A percentile compares a stretch with the other conserved stretches of the same genome.
These are phyloP conservation scores for Capitella teleta DNA, from an alignment of 1,140 invertebrate genomes.

Conservation along the genomic window DNA sequence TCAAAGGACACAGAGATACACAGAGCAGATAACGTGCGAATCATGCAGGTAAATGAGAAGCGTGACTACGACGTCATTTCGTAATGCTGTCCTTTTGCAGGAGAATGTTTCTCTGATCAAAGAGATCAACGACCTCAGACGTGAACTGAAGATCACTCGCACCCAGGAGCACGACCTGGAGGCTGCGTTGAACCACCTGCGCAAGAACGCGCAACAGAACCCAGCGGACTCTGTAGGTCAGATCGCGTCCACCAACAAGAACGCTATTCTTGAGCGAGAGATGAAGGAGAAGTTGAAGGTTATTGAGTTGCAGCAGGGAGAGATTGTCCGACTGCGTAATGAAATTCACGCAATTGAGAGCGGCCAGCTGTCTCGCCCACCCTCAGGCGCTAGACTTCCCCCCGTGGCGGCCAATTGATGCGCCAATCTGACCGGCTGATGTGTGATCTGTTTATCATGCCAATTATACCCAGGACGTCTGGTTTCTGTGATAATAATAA, in stretches of 20 bases:
- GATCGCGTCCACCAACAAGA: conserved; percentile 48
- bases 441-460: background rate
- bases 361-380: conserved; percentile 12
- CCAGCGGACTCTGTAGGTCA: conserved; percentile 49
- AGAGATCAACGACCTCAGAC: conserved; percentile 61
- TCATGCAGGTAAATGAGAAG: conserved; percentile 43
- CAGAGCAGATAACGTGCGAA: conserved; percentile 42
- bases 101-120: conserved; percentile 63
- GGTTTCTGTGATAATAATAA: too few relatives aligned
- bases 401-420: conserved; percentile 14
- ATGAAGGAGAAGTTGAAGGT: conserved; percentile 45
- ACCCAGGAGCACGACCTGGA: conserved; percentile 57
- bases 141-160: conserved; percentile 54
- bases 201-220: conserved; percentile 42
- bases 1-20: conserved; percentile 41
- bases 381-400: conserved; percentile 20
- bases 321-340: conserved; percentile 32
- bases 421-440: background rate
- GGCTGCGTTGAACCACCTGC: conserved; percentile 50
- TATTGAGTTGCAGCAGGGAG: conserved; percentile 36
- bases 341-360: conserved; percentile 25
- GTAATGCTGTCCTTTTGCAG: too few relatives aligned
- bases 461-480: too few relatives aligned
- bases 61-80: background rate
- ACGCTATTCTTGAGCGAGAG: conserved; percentile 52